Conservation (phyloP, 2,113 vertebrate genomes). For the Cyanoramphus novaezelandiae region DNA sequence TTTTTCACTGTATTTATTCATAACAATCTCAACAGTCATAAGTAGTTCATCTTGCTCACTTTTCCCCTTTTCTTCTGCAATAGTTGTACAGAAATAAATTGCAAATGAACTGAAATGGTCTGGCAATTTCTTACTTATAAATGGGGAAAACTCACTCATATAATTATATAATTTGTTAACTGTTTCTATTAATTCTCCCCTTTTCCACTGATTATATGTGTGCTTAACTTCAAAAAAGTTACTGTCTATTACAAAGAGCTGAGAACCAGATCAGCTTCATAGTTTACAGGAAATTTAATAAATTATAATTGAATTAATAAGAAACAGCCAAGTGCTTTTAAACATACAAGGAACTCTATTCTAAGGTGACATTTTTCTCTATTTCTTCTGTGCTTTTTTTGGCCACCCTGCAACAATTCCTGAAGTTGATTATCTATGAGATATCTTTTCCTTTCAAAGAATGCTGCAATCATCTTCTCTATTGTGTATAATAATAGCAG, state of each 20-base stretch:
- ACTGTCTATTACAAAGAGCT: neutral
- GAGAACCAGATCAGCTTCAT: neutral
- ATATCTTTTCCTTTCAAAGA: neutral
- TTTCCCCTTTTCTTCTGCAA: neutral
- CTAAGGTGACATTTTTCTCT: neutral
- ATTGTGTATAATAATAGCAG: neutral
- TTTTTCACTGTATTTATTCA: neutral
- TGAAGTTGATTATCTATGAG: neutral
- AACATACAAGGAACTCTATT: neutral
- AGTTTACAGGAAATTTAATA: neutral
- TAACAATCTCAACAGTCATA: neutral
- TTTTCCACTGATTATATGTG: neutral
- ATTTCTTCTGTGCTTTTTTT: neutral
- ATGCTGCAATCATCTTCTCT: neutral
- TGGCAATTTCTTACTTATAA: neutral
- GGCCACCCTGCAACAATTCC: neutral
- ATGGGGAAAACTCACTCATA: neutral
- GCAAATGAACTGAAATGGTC: neutral
- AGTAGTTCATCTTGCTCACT: neutral
- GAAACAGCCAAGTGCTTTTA: neutral
- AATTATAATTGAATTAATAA: neutral
- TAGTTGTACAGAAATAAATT: neutral
- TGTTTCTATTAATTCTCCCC: neutral
- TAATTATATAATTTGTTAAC: neutral
- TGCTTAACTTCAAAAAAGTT: neutral